A percentile compares a stretch with the other conserved stretches of the same genome.
Conservation (phyloP, 2,888 invertebrate species). For the Odontothrips loti region DNA sequence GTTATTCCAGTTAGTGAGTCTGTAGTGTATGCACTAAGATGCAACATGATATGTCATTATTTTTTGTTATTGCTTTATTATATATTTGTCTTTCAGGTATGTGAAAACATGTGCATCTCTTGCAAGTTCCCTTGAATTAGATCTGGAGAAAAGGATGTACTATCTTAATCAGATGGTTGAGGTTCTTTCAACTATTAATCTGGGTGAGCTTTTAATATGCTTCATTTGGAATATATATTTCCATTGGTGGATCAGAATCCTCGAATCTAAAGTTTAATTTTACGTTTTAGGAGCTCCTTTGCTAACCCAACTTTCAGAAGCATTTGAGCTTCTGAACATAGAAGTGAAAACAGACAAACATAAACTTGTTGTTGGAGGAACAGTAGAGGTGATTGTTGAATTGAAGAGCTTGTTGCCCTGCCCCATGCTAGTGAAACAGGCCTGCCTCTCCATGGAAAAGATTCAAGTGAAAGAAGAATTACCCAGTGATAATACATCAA, state of each 20-base stretch:
- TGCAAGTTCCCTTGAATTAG: conserved; percentile 69
- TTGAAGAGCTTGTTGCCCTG: conserved; percentile 61
- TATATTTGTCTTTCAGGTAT: conserved; percentile 51
- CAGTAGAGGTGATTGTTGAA: conserved; percentile 53
- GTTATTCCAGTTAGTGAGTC: conserved; percentile 24
- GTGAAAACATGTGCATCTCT: conserved; percentile 75
- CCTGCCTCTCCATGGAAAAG: conserved; percentile 60
- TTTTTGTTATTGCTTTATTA: conserved; percentile 5
- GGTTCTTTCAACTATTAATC: conserved; percentile 37
- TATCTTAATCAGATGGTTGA: conserved; percentile 82
- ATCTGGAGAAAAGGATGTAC: conserved; percentile 66
- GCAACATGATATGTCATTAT: background rate
- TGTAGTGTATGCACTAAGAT: background rate
- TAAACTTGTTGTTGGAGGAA: conserved; percentile 46
- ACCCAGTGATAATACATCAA: background rate
- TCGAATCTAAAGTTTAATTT: background rate
- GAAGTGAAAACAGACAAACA: conserved; percentile 24
- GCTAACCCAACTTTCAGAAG: background rate
- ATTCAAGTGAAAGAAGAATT: conserved; percentile 46
- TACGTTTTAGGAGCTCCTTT: background rate
- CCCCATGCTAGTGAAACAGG: conserved; percentile 59
- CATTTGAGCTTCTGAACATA: background rate
- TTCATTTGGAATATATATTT: background rate
- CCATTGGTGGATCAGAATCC: too few relatives aligned
- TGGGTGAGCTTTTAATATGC: conserved; percentile 35